Evolutionary conservation across 23 tunicate species (phyloP).

Genomic region (Trididemnum nubilum): DNA sequence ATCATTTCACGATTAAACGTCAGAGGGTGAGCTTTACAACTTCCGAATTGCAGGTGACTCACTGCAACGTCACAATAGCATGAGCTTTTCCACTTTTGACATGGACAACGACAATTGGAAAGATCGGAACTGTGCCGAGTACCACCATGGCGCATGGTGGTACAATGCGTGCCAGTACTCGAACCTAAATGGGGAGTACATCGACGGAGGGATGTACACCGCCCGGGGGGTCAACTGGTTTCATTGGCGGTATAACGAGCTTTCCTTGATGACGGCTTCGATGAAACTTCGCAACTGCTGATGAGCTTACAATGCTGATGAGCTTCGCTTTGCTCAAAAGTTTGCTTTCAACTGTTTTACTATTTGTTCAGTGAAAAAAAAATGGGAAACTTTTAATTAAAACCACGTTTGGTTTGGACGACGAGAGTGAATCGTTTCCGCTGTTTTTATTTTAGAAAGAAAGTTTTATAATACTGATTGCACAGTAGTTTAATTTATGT

Average conservation of each 20-base stretch:
- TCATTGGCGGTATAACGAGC: neutral
- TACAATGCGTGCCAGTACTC: slow-evolving; percentile 34
- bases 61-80: neutral
- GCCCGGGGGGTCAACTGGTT: slow-evolving; percentile 6
- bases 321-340: no score
- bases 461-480: no score
- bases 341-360: no score
- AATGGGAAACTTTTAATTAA: no score
- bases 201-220: neutral
- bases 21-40: no score
- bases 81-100: neutral
- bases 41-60: slow-evolving; percentile 30
- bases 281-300: slow-evolving; percentile 23
- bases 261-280: slow-evolving; percentile 8
- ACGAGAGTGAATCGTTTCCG: no score
- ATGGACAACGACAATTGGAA: slow-evolving; percentile 12
- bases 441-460: no score
- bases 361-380: no score
- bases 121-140: neutral
- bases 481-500: no score
- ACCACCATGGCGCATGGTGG: slow-evolving; percentile 21
- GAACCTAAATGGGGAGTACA: slow-evolving; percentile 26
- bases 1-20: neutral
- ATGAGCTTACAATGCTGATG: no score
- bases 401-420: no score